phyloP scores from a whole-genome alignment of 2,113 vertebrate species.

The Microtus ochrogaster region DNA sequence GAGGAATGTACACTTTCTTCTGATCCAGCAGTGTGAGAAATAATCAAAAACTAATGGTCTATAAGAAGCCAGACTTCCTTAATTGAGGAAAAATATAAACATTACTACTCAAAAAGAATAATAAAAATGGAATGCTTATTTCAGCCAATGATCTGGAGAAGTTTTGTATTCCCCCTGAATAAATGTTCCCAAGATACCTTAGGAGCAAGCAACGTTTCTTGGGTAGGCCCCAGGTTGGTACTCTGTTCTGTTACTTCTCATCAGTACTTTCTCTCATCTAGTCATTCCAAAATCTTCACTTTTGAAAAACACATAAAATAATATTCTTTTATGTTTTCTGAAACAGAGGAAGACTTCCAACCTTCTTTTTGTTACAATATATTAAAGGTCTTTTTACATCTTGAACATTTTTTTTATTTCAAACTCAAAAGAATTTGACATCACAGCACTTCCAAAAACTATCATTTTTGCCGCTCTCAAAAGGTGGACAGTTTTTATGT shows the following conservation, averaged over 20 bases:
- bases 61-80: neutral
- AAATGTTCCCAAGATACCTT: neutral
- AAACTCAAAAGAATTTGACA: conserved; percentile 1
- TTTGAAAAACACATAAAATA: neutral
- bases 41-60: neutral
- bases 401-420: neutral
- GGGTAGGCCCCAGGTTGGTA: neutral
- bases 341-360: neutral
- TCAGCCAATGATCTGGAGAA: neutral
- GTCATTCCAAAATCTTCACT: neutral
- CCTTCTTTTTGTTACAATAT: neutral
- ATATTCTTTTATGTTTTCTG: neutral
- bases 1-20: neutral
- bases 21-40: neutral
- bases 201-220: neutral
- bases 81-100: neutral
- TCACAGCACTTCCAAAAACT: neutral
- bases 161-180: neutral
- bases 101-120: neutral
- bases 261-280: neutral
- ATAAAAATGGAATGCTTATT: neutral
- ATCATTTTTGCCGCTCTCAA: neutral
- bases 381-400: neutral
- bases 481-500: neutral
- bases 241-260: neutral